Evolutionary conservation across 2,113 vertebrate genomes (phyloP).

Genomic region (Donacobius atricapilla): DNA sequence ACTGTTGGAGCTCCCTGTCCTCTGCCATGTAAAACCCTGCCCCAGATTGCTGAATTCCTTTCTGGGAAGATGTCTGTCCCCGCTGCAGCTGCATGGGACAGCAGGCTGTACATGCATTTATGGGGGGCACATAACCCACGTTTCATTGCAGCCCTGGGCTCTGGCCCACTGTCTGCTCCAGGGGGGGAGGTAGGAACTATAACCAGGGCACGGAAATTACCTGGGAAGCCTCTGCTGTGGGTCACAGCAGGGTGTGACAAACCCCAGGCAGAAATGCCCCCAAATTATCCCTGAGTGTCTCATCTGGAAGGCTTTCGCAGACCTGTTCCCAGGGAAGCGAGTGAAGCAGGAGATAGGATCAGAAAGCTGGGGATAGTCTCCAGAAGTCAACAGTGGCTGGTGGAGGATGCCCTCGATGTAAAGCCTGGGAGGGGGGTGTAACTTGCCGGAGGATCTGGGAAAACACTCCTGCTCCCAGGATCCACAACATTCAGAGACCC

Average conservation of each 20-base stretch:
- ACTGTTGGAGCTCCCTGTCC: background rate
- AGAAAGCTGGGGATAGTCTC: background rate
- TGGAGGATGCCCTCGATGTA: background rate
- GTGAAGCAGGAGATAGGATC: background rate
- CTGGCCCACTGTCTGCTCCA: background rate
- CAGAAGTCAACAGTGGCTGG: background rate
- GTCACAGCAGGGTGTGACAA: background rate
- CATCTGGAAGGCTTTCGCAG: background rate
- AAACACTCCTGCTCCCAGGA: background rate
- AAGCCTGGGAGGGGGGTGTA: background rate
- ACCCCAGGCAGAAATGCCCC: background rate
- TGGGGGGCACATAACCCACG: rapidly evolving
- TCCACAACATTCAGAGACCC: background rate
- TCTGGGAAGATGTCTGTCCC: background rate
- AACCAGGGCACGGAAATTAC: background rate
- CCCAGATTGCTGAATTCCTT: background rate
- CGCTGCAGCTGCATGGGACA: rapidly evolving
- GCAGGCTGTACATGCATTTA: background rate
- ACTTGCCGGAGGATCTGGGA: background rate
- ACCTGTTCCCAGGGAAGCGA: background rate
- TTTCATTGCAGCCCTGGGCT: background rate
- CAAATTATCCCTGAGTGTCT: background rate
- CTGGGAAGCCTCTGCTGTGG: background rate
- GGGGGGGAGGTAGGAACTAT: background rate
- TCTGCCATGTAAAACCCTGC: background rate